Base-by-base conservation (phyloP, 2,797 vertebrate genomes). In the Mormyrops attenuatus region DNA sequence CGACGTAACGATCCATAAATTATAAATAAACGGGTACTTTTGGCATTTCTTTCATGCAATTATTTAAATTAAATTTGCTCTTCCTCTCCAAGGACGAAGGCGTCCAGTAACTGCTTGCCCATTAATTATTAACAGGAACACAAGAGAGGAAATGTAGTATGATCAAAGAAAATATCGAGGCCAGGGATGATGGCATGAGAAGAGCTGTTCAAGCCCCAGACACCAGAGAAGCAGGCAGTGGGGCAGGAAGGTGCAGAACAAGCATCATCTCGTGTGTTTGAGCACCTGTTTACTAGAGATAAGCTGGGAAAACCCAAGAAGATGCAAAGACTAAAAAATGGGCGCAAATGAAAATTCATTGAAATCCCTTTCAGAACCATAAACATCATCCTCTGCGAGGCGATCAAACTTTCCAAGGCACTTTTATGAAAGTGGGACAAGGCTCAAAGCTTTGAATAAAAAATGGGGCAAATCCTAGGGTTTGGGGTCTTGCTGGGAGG, bases 21-120 rank as follows among this genome's bases (percentile, higher is more conserved):
- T 94, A 95, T 95, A 92, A 90, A 96, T 95, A 91, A 92, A 94
- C 93, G 91, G 92, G 92, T 90, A 92, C 93, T 94, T 94, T 94
- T 93, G 92, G 91, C 30, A 89, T 90, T 94, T 94, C 85, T 94
- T 93, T 91, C 90, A 92, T 91, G 92, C 91, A 93, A 94, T 94
- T 94, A 94, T 91, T 90, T 92, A 90, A 92, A 92, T 92, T 88
- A 94, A 92, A 90, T 89, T 88, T 55, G 88, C 53, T 53, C 60
- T 88, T 90, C 38, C 66, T 50, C 77, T 85, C 87, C 84, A 90
- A 63, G 80, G 89, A 92, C 92, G 52, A 91, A 93, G 91, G 93
- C 91, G 91, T 93, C 92, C 91, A 53, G 90, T 89, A 91, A 93
- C 91, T 92, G 87, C 88, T 89, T 91, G 55, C 6, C 38, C 5